Evolutionary conservation across 2,797 vertebrate species (phyloP).

Genomic region (Cirrhinus molitorella): DNA sequence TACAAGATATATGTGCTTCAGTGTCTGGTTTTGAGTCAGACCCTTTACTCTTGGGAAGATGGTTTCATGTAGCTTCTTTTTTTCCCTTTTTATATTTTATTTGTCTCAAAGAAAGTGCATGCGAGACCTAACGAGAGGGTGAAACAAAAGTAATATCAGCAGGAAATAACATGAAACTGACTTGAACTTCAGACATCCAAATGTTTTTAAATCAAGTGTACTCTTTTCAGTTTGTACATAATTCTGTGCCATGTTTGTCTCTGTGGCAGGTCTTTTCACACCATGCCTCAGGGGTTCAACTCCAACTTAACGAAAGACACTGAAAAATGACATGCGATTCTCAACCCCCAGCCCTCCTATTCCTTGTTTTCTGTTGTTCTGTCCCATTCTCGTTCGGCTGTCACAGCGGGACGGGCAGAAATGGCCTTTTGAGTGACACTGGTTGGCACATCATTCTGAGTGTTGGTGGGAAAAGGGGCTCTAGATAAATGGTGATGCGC

Average conservation of each 20-base stretch:
- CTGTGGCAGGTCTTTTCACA: constrained; percentile 15
- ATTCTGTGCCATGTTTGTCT: neutral
- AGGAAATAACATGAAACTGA: no score
- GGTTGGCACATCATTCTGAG: constrained; percentile 71
- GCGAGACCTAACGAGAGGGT: neutral
- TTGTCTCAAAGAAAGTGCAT: neutral
- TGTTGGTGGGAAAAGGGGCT: constrained; percentile 69
- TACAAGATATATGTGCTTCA: constrained; percentile 36
- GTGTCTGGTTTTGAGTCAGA: constrained; percentile 23
- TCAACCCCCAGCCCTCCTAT: constrained; percentile 57
- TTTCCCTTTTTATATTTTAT: neutral
- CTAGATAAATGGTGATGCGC: constrained; percentile 75
- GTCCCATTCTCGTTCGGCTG: constrained; percentile 27
- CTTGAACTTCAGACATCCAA: no score
- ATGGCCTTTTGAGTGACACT: constrained; percentile 81
- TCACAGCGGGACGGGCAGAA: constrained; percentile 72
- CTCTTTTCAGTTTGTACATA: neutral
- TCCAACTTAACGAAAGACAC: constrained; percentile 4
- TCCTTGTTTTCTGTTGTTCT: constrained; percentile 24
- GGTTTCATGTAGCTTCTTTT: neutral
- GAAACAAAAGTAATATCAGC: neutral
- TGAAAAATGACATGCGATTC: constrained; percentile 26
- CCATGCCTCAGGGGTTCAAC: constrained; percentile 9
- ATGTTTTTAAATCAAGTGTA: neutral
- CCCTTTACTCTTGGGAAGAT: constrained; percentile 17